These are phyloP conservation scores for Sinocyclocheilus rhinocerous DNA, from an alignment of 2,113 vertebrate genomes.

Conservation along the genomic window DNA sequence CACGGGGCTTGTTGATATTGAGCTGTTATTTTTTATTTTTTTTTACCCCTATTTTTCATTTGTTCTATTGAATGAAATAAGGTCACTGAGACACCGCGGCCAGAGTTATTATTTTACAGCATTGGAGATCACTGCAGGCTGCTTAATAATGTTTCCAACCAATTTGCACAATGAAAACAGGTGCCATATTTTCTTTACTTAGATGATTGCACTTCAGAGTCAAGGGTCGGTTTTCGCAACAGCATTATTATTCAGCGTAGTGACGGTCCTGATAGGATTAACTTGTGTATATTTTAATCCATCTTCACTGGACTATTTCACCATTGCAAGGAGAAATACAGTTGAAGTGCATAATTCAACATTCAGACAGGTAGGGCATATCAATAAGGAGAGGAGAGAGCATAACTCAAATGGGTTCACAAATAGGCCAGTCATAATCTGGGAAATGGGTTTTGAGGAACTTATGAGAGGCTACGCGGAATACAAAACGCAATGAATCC, in stretches of 20 bases:
- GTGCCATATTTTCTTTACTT: background rate
- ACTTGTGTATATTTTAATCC: constrained; percentile 25
- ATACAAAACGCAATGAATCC: constrained; percentile 24
- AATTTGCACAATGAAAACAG: constrained; percentile 21
- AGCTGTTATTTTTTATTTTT: background rate
- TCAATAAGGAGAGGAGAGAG: constrained; percentile 35
- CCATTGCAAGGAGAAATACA: background rate
- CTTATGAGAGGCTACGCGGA: background rate
- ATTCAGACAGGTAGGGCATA: constrained; percentile 27
- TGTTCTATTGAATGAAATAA: constrained; percentile 28
- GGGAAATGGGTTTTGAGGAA: constrained; percentile 36
- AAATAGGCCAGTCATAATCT: constrained; percentile 36
- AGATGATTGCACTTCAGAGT: constrained; percentile 30
- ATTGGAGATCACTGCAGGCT: constrained; percentile 7
- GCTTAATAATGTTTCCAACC: constrained; percentile 39
- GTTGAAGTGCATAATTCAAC: constrained; percentile 29
- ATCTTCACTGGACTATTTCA: constrained; percentile 4
- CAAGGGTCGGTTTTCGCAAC: constrained; percentile 5
- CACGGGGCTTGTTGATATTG: constrained; percentile 8
- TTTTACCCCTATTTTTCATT: constrained; percentile 12
- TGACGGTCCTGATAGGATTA: constrained; percentile 5
- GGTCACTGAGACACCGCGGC: constrained; percentile 5
- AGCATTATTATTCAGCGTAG: constrained; percentile 29
- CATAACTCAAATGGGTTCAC: constrained; percentile 35
- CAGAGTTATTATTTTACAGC: constrained; percentile 38